Percentiles rank a stretch among this genome's conserved stretches.
Conservation (phyloP, 2,113 vertebrate species). For the Proterorhinus semilunaris region DNA sequence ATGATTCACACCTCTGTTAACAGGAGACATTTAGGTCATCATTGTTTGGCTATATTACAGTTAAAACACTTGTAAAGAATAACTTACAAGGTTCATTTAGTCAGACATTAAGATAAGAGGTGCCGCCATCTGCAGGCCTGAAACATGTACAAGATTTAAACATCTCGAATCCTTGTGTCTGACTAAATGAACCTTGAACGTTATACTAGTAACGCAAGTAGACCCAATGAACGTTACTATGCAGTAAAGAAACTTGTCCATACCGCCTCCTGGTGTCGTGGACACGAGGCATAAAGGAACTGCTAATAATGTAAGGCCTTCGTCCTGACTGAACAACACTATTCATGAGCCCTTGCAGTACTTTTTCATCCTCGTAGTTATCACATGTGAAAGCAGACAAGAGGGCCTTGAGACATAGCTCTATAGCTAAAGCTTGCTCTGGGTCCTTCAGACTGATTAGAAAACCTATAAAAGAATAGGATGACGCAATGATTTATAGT, state of each 20-base stretch:
- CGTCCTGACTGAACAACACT: constrained; percentile 62
- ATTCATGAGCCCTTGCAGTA: constrained; percentile 82
- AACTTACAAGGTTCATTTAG: too few relatives aligned
- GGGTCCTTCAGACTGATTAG: constrained; percentile 87
- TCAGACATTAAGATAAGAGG: too few relatives aligned
- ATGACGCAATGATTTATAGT: background rate
- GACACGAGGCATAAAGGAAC: constrained; percentile 73
- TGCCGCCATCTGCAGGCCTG: too few relatives aligned
- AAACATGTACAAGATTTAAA: too few relatives aligned
- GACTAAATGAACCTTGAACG: too few relatives aligned
- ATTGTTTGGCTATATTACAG: too few relatives aligned
- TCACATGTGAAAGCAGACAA: constrained; percentile 89
- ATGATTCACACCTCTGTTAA: constrained; percentile 82
- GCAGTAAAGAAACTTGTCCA: constrained; percentile 6
- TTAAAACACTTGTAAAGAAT: too few relatives aligned
- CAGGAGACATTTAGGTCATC: background rate
- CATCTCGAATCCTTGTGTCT: too few relatives aligned
- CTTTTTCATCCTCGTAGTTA: constrained; percentile 84
- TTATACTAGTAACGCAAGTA: too few relatives aligned
- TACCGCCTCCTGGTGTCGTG: constrained; percentile 84
- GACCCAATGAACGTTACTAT: too few relatives aligned
- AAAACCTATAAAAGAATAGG: constrained; percentile 74
- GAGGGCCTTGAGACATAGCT: constrained; percentile 84
- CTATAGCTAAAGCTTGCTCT: constrained; percentile 85
- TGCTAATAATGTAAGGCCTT: constrained; percentile 87